phyloP scores from a whole-genome alignment of 1,140 invertebrate genomes.

The Leguminivora glycinivorella region DNA sequence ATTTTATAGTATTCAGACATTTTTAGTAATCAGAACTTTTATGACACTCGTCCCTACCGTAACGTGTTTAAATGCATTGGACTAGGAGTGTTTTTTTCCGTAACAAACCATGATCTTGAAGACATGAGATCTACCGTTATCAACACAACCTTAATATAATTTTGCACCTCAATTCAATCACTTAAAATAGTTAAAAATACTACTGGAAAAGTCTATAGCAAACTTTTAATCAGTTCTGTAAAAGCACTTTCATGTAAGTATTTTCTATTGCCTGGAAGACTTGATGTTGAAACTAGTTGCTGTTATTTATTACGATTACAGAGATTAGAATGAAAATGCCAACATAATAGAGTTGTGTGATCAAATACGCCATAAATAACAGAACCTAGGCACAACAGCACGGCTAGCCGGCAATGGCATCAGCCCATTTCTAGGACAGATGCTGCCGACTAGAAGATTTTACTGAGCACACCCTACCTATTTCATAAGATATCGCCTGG shows the following conservation, averaged over 20 bases:
- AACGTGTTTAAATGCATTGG: conserved; percentile 26
- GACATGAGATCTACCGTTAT: conserved; percentile 25
- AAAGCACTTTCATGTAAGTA: not conserved
- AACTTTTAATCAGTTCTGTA: not conserved
- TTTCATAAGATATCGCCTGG: conserved; percentile 9
- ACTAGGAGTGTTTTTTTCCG: conserved; percentile 10
- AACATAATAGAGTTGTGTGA: not conserved
- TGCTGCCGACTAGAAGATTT: conserved; percentile 1
- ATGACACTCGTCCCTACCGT: conserved; percentile 4
- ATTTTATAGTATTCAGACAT: too few species aligned
- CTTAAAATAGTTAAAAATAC: conserved; percentile 3
- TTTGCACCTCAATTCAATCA: conserved; percentile 22
- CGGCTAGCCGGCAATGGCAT: not conserved
- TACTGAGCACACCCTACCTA: conserved; percentile 3
- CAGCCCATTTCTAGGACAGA: not conserved
- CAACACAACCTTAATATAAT: conserved; percentile 23
- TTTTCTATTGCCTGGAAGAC: conserved; percentile 22
- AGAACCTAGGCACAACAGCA: conserved; percentile 1
- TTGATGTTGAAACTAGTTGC: not conserved
- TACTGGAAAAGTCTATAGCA: conserved; percentile 5
- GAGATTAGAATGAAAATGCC: not conserved
- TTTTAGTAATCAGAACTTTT: too few species aligned
- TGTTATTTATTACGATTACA: not conserved
- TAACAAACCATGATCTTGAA: conserved; percentile 22
- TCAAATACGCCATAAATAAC: not conserved